Evolutionary conservation across 2,888 invertebrate species (phyloP).

Genomic region (Drosophila villosipedis): DNA sequence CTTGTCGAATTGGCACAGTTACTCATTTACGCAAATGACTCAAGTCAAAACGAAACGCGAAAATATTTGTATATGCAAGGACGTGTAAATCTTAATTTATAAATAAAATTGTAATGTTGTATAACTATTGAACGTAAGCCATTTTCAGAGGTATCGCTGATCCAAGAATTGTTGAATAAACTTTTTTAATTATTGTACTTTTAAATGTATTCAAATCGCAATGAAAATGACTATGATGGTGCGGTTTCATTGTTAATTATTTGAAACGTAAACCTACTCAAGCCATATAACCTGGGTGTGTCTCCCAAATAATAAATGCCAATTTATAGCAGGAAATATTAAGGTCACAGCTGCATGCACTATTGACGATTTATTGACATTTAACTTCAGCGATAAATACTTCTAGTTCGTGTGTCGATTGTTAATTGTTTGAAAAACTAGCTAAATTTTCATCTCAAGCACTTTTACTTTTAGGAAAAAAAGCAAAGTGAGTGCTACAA

Average conservation of each 20-base stretch:
- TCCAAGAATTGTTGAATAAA: neutral
- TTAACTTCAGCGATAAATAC: constrained; percentile 28
- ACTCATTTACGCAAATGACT: constrained; percentile 12
- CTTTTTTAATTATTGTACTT: neutral
- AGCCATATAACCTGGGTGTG: constrained; percentile 15
- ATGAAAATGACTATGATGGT: neutral
- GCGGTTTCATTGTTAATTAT: neutral
- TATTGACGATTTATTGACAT: constrained; percentile 21
- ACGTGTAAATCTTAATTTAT: neutral
- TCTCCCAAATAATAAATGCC: constrained; percentile 14
- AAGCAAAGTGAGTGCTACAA: neutral
- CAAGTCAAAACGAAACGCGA: neutral
- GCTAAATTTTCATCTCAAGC: constrained; percentile 5
- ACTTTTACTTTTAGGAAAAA: constrained; percentile 22
- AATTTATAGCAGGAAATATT: constrained; percentile 14
- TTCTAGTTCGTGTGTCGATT: neutral
- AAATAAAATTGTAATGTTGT: neutral
- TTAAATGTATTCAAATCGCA: neutral
- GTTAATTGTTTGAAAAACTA: neutral
- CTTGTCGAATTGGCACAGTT: constrained; percentile 11
- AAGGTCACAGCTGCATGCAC: constrained; percentile 17
- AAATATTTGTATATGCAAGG: neutral
- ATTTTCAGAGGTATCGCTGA: neutral
- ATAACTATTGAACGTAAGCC: neutral
- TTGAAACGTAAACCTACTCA: constrained; percentile 1